These are phyloP conservation scores for Pomacea canaliculata DNA, from an alignment of 2,888 invertebrate species.

Conservation along the genomic window DNA sequence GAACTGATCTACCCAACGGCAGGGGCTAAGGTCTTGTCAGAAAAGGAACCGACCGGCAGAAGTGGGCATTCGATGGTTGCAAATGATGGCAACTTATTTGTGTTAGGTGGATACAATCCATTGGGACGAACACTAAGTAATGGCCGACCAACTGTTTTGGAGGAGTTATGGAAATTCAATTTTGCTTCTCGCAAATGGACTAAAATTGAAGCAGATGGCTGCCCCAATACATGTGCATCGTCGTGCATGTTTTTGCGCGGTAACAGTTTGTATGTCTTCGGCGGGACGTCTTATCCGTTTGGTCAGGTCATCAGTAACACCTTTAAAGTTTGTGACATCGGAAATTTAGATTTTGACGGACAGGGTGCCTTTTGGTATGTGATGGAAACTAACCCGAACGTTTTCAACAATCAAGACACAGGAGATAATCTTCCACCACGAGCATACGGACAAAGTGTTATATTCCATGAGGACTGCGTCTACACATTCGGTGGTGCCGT, in stretches of 20 bases:
- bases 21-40: conserved; percentile 3
- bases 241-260: conserved; percentile 36
- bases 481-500: conserved; percentile 93
- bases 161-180: conserved; percentile 88
- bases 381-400: conserved; percentile 41
- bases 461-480: conserved; percentile 75
- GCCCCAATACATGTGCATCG: conserved; percentile 43
- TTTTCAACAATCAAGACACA: conserved; percentile 36
- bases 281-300: conserved; percentile 95
- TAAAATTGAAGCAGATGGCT: conserved; percentile 74
- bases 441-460: conserved; percentile 80
- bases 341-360: conserved; percentile 60
- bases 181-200: conserved; percentile 83
- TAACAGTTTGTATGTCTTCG: conserved; percentile 80
- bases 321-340: conserved; percentile 79
- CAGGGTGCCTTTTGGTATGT: conserved; percentile 70
- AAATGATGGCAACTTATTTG: conserved; percentile 43
- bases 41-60: conserved; percentile 37
- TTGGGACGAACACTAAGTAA: conserved; percentile 16
- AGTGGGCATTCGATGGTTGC: conserved; percentile 49
- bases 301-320: conserved; percentile 84
- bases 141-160: conserved; percentile 35
- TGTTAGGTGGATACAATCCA: conserved; percentile 48
- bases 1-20: conserved; percentile 11
- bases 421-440: conserved; percentile 76